These are phyloP conservation scores for Alaudala cheleensis DNA, from an alignment of 2,113 vertebrate genomes.

Conservation along the genomic window DNA sequence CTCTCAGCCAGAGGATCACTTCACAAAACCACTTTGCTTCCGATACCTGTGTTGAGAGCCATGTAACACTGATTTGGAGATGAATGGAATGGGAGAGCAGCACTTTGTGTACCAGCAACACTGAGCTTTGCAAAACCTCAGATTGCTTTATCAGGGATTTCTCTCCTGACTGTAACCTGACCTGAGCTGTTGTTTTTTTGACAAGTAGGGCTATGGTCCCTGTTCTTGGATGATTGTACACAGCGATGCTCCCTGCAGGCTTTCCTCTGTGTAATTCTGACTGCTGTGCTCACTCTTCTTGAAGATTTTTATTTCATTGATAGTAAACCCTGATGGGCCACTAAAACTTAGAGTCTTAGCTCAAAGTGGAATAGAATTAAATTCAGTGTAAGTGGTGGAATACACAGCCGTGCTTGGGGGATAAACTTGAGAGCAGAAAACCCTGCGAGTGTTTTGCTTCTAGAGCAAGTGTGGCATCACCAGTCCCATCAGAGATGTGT, in stretches of 20 bases:
- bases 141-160: background rate
- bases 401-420: background rate
- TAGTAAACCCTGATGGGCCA: background rate
- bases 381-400: background rate
- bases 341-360: background rate
- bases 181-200: background rate
- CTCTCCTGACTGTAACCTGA: background rate
- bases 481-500: background rate
- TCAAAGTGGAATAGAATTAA: background rate
- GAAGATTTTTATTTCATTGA: slow-evolving; percentile 12
- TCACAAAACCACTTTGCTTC: background rate
- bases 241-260: background rate
- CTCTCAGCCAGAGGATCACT: background rate
- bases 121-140: background rate
- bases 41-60: background rate
- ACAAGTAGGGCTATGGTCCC: background rate
- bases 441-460: background rate
- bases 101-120: background rate
- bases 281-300: background rate
- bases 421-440: background rate
- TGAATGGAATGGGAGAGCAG: background rate
- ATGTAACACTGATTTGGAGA: background rate
- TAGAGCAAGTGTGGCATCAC: background rate
- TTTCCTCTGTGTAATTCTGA: background rate
- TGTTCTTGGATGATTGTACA: background rate